A percentile compares a stretch with the other conserved stretches of the same genome.
These are phyloP conservation scores for Coelopa pilipes DNA, from an alignment of 2,888 invertebrate genomes.

Conservation along the genomic window DNA sequence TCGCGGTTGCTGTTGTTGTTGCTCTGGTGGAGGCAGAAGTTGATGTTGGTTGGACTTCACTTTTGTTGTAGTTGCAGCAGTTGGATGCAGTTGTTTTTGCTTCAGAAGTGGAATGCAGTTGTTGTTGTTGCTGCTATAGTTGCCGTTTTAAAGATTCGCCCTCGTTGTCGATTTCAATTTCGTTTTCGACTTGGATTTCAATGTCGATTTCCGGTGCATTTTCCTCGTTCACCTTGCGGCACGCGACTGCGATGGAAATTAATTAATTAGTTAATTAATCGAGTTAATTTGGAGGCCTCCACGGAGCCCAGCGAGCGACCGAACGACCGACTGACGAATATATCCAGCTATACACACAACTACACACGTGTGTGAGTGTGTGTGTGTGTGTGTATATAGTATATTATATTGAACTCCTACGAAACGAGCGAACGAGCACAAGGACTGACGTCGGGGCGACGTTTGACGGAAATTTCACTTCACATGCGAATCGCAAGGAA, in stretches of 20 bases:
- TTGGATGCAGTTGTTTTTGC: too few relatives aligned
- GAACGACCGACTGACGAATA: too few relatives aligned
- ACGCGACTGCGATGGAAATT: background rate
- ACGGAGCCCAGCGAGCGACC: background rate
- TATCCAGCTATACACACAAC: background rate
- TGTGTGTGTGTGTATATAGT: constrained; percentile 41
- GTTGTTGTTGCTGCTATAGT: background rate
- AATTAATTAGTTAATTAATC: constrained; percentile 22
- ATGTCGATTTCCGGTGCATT: background rate
- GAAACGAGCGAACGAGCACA: constrained; percentile 51
- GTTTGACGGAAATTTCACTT: constrained; percentile 29
- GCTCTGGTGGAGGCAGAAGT: too few relatives aligned
- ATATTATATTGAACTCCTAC: constrained; percentile 53
- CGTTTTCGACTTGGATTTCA: too few relatives aligned
- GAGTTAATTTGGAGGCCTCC: constrained; percentile 24
- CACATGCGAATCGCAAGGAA: constrained; percentile 15
- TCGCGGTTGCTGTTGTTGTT: too few relatives aligned
- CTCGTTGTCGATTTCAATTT: background rate
- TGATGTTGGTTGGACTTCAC: too few relatives aligned
- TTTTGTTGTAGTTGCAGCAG: too few relatives aligned
- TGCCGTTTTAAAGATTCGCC: background rate
- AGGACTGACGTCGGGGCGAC: constrained; percentile 45
- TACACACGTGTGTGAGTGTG: constrained; percentile 14
- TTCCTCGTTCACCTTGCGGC: background rate
- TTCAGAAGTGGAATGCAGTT: too few relatives aligned